These are phyloP conservation scores for Dysidea cf. avara DNA, from an alignment of 37 sponge, comb jelly and placozoan species.

Conservation along the genomic window DNA sequence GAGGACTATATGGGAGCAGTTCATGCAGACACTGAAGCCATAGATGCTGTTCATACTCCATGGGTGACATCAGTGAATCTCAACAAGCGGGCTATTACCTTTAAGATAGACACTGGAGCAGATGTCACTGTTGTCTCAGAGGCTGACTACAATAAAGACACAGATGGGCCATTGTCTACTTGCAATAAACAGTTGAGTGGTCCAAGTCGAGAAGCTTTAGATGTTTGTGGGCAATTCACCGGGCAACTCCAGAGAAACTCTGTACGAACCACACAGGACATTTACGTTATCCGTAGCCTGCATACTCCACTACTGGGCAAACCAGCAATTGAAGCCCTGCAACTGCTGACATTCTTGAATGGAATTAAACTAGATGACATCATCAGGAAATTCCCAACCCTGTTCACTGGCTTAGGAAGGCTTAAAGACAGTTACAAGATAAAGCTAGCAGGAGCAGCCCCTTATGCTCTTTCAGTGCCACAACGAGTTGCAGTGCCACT, in stretches of 20 bases:
- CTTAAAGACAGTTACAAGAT: background rate
- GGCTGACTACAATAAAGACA: no score
- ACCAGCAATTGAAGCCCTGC: no score
- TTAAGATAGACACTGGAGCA: constrained; percentile 23
- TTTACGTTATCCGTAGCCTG: no score
- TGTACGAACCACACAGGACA: no score
- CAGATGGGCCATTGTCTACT: background rate
- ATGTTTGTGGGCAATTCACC: no score
- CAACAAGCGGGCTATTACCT: background rate
- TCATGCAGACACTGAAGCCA: no score
- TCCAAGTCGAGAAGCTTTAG: background rate
- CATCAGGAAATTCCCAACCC: background rate
- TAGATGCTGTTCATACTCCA: no score
- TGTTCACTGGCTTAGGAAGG: background rate
- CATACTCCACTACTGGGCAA: no score
- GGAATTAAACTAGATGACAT: background rate
- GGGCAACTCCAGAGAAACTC: no score
- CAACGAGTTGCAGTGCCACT: constrained; percentile 13
- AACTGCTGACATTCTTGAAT: no score
- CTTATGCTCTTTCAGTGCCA: constrained; percentile 3
- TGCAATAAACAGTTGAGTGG: background rate
- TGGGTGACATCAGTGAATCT: background rate
- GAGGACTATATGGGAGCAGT: no score
- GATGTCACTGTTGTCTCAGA: background rate
- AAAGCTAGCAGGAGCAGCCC: background rate